A percentile compares a stretch with the other conserved stretches of the same genome.
Evolutionary conservation across 2,888 invertebrate genomes (phyloP).

Genomic region (Callimorpha dominula): DNA sequence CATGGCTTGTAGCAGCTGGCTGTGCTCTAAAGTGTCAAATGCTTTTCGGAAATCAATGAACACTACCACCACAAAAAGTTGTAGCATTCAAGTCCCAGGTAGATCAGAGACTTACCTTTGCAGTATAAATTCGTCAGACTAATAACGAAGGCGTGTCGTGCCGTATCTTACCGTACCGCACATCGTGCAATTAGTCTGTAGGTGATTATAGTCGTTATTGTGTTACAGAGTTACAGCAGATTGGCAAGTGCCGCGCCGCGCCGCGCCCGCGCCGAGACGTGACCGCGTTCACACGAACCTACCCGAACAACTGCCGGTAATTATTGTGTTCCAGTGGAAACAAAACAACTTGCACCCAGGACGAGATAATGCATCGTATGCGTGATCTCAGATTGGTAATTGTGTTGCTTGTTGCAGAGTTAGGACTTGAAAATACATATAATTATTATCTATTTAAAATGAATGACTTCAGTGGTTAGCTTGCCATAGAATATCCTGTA

Average conservation of each 20-base stretch:
- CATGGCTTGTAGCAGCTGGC: too few relatives aligned
- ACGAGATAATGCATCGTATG: slow-evolving; percentile 3
- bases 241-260: slow-evolving; percentile 15
- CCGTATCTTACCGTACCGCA: slow-evolving; percentile 4
- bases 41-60: too few relatives aligned
- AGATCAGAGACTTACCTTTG: not conserved
- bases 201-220: slow-evolving; percentile 27
- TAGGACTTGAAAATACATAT: not conserved
- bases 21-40: too few relatives aligned
- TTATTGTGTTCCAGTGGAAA: slow-evolving; percentile 12
- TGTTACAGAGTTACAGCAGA: slow-evolving; percentile 10
- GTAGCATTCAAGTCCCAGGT: not conserved
- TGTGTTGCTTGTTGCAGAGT: not conserved
- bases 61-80: too few relatives aligned
- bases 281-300: slow-evolving; percentile 32
- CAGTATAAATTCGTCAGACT: not conserved
- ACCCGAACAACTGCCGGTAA: slow-evolving; percentile 7
- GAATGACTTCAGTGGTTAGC: not conserved
- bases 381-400: not conserved
- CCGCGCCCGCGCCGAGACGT: slow-evolving; percentile 24
- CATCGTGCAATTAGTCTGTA: slow-evolving; percentile 26
- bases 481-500: not conserved
- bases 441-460: not conserved
- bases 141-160: not conserved
- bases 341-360: slow-evolving; percentile 14